Percentiles rank a stretch among this genome's conserved stretches.
Conservation (phyloP, 2,888 invertebrate genomes). For the Cepaea hortensis region DNA sequence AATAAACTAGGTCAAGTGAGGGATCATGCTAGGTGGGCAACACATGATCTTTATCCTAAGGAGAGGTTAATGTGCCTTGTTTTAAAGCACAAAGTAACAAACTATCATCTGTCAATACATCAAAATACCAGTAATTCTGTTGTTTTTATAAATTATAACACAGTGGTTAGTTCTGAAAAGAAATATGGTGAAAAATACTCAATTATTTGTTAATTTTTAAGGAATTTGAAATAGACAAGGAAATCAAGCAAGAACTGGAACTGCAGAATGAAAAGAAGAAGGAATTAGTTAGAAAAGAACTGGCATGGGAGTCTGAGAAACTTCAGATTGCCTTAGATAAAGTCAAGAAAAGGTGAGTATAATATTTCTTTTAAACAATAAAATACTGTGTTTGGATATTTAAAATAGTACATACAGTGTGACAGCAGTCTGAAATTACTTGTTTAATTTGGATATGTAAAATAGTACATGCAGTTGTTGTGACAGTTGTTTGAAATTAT, state of each 20-base stretch:
- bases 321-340: slow-evolving; percentile 73
- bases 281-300: slow-evolving; percentile 70
- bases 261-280: slow-evolving; percentile 72
- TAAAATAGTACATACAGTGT: neutral
- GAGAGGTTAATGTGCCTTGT: too few relatives aligned
- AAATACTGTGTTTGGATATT: too few relatives aligned
- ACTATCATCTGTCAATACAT: too few relatives aligned
- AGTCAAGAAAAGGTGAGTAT: slow-evolving; percentile 67
- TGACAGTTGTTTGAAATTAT: neutral
- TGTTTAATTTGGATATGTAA: neutral
- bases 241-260: slow-evolving; percentile 73
- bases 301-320: slow-evolving; percentile 76
- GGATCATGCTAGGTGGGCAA: too few relatives aligned
- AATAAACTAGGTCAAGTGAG: too few relatives aligned
- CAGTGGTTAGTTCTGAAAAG: too few relatives aligned
- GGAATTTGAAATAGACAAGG: slow-evolving; percentile 76
- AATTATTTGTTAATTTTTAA: slow-evolving; percentile 50
- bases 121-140: too few relatives aligned
- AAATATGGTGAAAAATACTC: neutral
- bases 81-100: too few relatives aligned
- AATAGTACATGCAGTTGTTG: too few relatives aligned
- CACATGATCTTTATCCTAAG: too few relatives aligned
- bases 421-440: neutral
- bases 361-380: too few relatives aligned
- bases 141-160: too few relatives aligned